Evolutionary conservation across 2,797 vertebrate genomes (phyloP), one percentile per base, ranked within the genome.

Genomic region (Melopsittacus undulatus): DNA sequence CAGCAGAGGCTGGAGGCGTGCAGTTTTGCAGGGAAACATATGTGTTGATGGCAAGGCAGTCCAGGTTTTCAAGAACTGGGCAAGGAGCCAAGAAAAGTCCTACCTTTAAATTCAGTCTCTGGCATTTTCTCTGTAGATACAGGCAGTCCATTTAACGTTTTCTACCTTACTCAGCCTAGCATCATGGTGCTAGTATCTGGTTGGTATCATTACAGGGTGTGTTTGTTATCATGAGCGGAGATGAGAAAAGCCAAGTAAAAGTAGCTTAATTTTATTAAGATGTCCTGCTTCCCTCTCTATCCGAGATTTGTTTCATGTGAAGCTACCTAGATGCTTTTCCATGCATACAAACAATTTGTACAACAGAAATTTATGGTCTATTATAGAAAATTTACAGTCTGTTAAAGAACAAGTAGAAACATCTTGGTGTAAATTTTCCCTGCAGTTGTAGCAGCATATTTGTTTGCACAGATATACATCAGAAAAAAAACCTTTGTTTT

Each of bases 361-460:
- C 18, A 38, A 48, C 11, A 78, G 12, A 91, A 86, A 84, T 88
- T 81, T 77, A 78, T 40, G 61, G 49, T 43, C 42, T 40, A 15
- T 46, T 95, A 68, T 70, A 61, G 68, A 69, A 87, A 62, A 93
- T 49, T 59, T 92, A 63, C 42, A 27, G 56, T 30, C 52, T 59
- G 7, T 66, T 90, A 83, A 68, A 78, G 49, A 94, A 13, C 21
- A 69, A 66, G 72, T 61, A 64, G 38, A 76, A 93, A 59, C 32
- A 67, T 11, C 27, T 80, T 30, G 49, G 23, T 67, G 51, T 73
- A 85, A 81, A 59, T 88, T 91, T 92, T 89, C 52, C 29, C 19
- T 74, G 32, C 49, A 76, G 11, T 69, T 75, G 27, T 66, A 86
- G 42, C 26, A 57, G 18, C 17, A 1, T 22, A 42, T 83, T 90